Base-by-base conservation (phyloP, 2,888 invertebrate genomes). In the Epinotia nisella region DNA sequence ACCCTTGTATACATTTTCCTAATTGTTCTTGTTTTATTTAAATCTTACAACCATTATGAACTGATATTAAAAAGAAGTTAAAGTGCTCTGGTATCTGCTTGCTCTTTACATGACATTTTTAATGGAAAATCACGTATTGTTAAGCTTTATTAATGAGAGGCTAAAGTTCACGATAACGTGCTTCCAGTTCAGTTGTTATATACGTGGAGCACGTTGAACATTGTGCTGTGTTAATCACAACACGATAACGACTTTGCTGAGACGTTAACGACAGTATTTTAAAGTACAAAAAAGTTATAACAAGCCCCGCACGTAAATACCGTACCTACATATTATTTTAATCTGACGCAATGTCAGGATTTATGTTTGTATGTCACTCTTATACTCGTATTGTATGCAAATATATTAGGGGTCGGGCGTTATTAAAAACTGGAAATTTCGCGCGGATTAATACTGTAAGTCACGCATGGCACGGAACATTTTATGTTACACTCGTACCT, bases 351-450 rank as follows among this genome's bases (percentile, higher is more conserved):
- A 67, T 67, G 74, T 69, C 73, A 69, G 64, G 62, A 64, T 73
- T 73, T 69, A 69, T 59, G 64, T 67, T 62, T 69, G 53, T 64
- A 64, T 73, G 68, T 69, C 64, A 64, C 58, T 69, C 51, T 39
- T 58, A 56, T 56, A 73, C 64, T 69, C 51, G 67, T 71, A 71
- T 71, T 53, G 65, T 71, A 71, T 72, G 58, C 69, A 75, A 75
- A 75, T 75, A 71, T 72, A 65, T 75, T 68, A 71, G 64, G 75
- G 71, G 61, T 60, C 41, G 45, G 68, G 60, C 66, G 71, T 75
- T 71, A 72, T 69, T 72, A 75, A 75, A 72, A 75, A 69, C 64
- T 68, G 64, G 64, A 59, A 68, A 60, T 62, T 71, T 74, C 56
- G 55, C 72, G 60, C 51, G 60, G 71, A 69, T 71, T 75, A 75